A percentile compares a stretch with the other conserved stretches of the same genome.
Conservation (phyloP, 2,113 vertebrate genomes). For the Rhinolophus sinicus region DNA sequence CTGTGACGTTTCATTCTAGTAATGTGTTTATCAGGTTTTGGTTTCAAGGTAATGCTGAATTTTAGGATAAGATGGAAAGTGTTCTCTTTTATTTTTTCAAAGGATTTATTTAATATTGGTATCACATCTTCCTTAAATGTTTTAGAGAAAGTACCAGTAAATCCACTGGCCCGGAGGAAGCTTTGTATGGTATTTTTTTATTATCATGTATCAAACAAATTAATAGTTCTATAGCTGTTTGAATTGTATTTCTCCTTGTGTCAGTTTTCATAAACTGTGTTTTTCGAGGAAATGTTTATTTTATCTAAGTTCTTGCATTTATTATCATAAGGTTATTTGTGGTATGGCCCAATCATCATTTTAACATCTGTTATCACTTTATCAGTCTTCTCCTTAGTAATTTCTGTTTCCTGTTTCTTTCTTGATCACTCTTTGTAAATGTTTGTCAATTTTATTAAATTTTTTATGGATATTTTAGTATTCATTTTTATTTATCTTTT, state of each 20-base stretch:
- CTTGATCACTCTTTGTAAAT: neutral
- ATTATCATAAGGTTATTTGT: neutral
- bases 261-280: neutral
- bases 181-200: neutral
- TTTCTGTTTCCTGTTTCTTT: neutral
- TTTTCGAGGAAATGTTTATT: neutral
- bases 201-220: neutral
- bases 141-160: neutral
- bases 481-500: no score
- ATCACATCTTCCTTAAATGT: neutral
- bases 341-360: neutral
- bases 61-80: neutral
- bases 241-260: neutral
- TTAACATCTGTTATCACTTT: neutral
- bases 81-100: neutral
- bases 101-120: neutral
- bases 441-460: neutral
- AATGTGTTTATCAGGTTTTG: neutral
- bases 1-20: no score
- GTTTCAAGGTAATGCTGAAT: neutral
- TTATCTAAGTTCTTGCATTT: neutral
- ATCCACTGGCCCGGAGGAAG: neutral
- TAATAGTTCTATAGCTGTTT: neutral
- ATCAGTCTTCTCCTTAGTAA: fast-evolving
- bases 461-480: no score